Conservation (phyloP, 2,888 invertebrate species). For the Caenorhabditis becei region DNA sequence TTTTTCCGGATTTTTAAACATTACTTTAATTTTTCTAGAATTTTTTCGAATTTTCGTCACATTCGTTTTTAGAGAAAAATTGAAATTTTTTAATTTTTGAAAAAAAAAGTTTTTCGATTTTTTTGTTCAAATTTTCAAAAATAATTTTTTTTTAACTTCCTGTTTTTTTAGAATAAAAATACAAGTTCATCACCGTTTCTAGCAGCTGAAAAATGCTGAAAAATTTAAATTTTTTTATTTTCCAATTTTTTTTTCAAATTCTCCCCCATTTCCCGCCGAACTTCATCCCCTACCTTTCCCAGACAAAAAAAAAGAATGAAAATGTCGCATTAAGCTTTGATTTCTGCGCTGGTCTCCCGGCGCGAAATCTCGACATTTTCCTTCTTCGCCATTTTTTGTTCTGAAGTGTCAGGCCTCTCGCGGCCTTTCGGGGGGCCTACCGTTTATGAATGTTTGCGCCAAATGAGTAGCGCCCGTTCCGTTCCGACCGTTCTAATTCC, state of each 20-base stretch:
- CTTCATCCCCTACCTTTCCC: no score
- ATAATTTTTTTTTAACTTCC: no score
- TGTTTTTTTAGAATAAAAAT: no score
- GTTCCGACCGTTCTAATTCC: conserved; percentile 22
- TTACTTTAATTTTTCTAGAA: no score
- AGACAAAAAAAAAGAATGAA: no score
- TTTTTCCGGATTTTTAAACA: no score
- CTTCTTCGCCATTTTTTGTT: conserved; percentile 7
- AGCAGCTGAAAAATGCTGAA: no score
- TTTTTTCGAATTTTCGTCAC: neutral
- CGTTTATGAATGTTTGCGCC: conserved; percentile 41
- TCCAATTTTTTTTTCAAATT: neutral
- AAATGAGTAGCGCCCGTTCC: conserved; percentile 3
- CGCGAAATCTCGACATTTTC: conserved; percentile 29
- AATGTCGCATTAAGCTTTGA: conserved; percentile 32
- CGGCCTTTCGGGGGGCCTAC: conserved; percentile 17
- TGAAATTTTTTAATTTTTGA: neutral
- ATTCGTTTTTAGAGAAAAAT: no score
- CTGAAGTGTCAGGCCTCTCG: conserved; percentile 36
- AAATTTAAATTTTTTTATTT: no score
- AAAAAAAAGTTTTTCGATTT: no score
- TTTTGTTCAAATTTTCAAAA: no score
- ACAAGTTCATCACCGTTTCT: no score
- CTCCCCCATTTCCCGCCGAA: neutral
- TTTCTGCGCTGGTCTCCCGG: conserved; percentile 18